Percentiles rank a stretch among this genome's conserved stretches.
Conservation (phyloP, 2,797 vertebrate genomes). For the Lepidocolaptes lacrymiger region DNA sequence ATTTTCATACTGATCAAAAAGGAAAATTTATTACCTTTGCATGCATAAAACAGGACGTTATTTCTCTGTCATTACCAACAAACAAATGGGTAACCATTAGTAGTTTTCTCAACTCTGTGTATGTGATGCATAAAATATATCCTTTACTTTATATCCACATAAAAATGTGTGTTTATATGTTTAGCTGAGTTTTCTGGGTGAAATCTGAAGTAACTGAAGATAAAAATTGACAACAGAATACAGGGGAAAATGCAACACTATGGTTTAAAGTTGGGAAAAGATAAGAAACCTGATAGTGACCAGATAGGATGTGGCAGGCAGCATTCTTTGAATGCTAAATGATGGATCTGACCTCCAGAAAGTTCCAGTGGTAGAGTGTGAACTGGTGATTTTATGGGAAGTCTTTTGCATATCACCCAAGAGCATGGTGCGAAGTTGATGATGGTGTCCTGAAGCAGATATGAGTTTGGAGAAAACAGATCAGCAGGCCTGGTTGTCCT, state of each 20-base stretch:
- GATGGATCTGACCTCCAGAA: background rate
- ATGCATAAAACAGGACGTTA: background rate
- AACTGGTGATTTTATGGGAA: background rate
- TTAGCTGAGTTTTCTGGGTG: background rate
- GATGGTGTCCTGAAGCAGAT: background rate
- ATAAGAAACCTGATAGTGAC: background rate
- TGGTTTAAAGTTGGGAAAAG: background rate
- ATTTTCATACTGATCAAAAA: background rate
- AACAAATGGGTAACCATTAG: background rate
- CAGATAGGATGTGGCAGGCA: background rate
- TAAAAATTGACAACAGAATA: background rate
- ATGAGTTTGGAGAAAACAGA: background rate
- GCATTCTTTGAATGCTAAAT: background rate
- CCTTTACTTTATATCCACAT: background rate
- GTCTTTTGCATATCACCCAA: background rate
- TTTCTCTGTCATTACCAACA: background rate
- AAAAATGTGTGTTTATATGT: background rate
- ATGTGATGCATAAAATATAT: background rate
- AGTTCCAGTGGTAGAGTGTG: background rate
- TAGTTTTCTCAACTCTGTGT: background rate
- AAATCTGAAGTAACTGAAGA: background rate
- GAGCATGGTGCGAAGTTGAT: background rate
- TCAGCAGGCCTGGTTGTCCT: background rate
- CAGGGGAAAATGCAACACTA: background rate
- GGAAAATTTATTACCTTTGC: background rate